Base-by-base conservation (phyloP, 2,797 vertebrate species). In the Tangara arthus region DNA sequence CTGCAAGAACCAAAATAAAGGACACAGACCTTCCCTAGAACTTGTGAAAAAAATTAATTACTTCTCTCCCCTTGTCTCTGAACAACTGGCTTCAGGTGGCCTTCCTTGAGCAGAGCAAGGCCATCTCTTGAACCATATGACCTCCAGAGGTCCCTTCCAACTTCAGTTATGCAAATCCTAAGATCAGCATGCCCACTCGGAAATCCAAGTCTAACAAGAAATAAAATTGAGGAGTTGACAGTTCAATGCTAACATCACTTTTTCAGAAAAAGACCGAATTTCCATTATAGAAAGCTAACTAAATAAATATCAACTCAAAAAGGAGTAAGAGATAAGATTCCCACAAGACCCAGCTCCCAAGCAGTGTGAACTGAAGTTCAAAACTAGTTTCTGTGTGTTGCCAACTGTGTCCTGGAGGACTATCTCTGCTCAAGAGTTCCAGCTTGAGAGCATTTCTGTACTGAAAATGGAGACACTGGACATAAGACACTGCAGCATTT, bases 11-110 rank as follows among this genome's bases (percentile, higher is more conserved):
- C 34, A 86, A 77, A 85, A 47, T 15, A 56, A 75, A 72, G 12
- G 30, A 84, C 11, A 57, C 4, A 1, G 21, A 80, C n/a, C 8
- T 60, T 57, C 6, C 11, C 35, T 6, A 2, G 3, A 46, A 76
- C 10, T 21, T n/a, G 4, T 5, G 9, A 87, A 15, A 9, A 64
- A 57, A 61, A 59, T 23, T 28, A 49, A 12, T 14, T 32, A 2
- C 18, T 39, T 56, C 6, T 19, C 11, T 30, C 3, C 0, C 2
- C 0, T 16, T 35, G 7, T 26, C 34, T 32, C 23, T 27, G 17
- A 15, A 12, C 27, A 80, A 47, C 10, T n/a, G 32, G 41, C 32
- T 56, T 46, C 34, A 78, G 17, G 53, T 57, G 23, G 15, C 5
- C 27, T 20, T 60, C 11, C 12, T 3, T 41, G 44, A 82, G 61